phyloP scores from a whole-genome alignment of 2,797 vertebrate genomes.

The Leptatherina wallacei region DNA sequence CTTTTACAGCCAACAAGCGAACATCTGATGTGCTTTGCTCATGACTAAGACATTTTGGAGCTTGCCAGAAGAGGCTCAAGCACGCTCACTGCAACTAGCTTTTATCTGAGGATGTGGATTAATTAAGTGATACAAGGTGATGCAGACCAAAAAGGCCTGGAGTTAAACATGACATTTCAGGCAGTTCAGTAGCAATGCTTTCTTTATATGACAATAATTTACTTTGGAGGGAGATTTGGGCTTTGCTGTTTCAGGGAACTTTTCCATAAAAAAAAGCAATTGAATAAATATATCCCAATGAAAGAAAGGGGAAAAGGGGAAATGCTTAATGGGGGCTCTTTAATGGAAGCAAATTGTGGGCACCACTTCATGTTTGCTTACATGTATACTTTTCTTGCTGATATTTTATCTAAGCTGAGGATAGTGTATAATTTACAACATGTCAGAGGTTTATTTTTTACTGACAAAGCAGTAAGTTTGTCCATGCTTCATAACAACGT shows the following conservation, averaged over 20 bases:
- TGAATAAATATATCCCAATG: neutral
- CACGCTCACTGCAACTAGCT: neutral
- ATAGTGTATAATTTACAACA: too few species aligned
- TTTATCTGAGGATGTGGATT: neutral
- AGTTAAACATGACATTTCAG: neutral
- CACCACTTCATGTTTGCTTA: too few species aligned
- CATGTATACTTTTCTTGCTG: too few species aligned
- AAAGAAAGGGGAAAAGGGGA: neutral
- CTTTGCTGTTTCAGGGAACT: too few species aligned
- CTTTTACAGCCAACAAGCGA: neutral
- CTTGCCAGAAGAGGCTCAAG: neutral
- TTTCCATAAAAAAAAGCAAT: too few species aligned
- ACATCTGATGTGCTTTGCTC: neutral
- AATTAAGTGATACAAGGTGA: neutral
- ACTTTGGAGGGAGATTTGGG: too few species aligned
- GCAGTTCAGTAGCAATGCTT: neutral
- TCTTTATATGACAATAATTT: too few species aligned
- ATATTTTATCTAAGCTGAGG: too few species aligned
- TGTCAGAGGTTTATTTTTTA: too few species aligned
- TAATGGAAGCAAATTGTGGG: too few species aligned
- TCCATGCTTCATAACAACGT: neutral
- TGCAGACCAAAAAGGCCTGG: constrained; percentile 2
- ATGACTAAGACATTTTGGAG: neutral
- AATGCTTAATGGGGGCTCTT: neutral
- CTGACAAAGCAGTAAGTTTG: neutral